A percentile compares a stretch with the other conserved stretches of the same genome.
phyloP scores from a whole-genome alignment of 1,140 invertebrate species.

The Ceratina calcarata region DNA sequence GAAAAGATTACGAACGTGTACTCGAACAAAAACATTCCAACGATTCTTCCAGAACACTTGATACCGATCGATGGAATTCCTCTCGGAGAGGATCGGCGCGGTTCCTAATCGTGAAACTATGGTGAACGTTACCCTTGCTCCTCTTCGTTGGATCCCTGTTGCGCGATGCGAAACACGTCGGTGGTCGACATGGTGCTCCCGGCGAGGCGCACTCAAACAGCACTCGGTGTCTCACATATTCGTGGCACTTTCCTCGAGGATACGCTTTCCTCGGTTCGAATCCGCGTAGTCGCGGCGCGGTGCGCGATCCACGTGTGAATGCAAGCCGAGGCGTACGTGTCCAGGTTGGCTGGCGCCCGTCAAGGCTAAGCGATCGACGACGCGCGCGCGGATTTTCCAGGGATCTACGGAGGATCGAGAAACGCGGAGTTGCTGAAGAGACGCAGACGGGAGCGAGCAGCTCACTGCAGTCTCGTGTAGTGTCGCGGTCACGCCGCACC shows the following conservation, averaged over 20 bases:
- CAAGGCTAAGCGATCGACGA: constrained; percentile 66
- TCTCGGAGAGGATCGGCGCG: not conserved
- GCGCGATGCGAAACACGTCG: constrained; percentile 65
- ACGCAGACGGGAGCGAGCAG: constrained; percentile 30
- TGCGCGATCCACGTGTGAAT: constrained; percentile 49
- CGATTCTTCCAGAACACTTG: constrained; percentile 6
- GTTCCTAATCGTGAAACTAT: not conserved
- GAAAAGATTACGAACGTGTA: too few species aligned
- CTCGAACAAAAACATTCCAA: not conserved
- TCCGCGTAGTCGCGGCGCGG: constrained; percentile 6
- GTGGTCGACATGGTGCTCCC: constrained; percentile 70
- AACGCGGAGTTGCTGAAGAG: constrained; percentile 12
- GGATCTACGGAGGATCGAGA: constrained; percentile 15
- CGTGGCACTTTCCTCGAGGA: not conserved
- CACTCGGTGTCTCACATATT: constrained; percentile 54
- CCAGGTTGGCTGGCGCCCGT: constrained; percentile 72
- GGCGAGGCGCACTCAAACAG: constrained; percentile 15
- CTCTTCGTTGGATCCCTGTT: constrained; percentile 64
- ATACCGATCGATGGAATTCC: not conserved
- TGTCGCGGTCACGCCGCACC: constrained; percentile 45
- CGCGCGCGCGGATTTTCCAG: too few species aligned
- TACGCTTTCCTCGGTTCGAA: constrained; percentile 11
- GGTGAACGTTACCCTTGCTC: constrained; percentile 68
- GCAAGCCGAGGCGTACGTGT: constrained; percentile 51
- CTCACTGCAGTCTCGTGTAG: constrained; percentile 54